Evolutionary conservation across 2,113 vertebrate species (phyloP), one percentile per base, ranked within the genome.

Genomic region (Bos javanicus): DNA sequence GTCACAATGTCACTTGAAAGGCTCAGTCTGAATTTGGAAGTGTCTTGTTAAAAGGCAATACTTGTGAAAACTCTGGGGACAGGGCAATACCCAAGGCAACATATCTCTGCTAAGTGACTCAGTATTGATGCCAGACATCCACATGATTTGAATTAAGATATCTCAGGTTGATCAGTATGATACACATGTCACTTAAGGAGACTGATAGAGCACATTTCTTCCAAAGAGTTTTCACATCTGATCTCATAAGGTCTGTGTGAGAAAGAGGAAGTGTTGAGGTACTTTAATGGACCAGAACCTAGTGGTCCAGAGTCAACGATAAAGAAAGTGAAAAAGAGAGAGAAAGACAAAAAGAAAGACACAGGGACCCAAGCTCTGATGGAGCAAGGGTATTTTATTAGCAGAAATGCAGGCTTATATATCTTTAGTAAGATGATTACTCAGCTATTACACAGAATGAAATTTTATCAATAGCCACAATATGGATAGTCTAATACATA

Each of bases 1-100:
- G 17, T 82, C 89, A 76, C 57, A 96, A 87, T 87, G 96, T 91
- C 62, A 84, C 54, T 95, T 54, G 86, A 95, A 92, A 96, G 48
- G 64, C 39, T 96, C 67, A 52, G 74, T 15, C 50, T 81, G n/a
- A 3, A n/a, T 67, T 83, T 54, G 48, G 17, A 95, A 96, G 62
- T 54, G 19, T 90, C 50, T 62, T 59, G 57, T 95, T 76, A 90
- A 92, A 97, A 84, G n/a, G 3, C 39, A 91, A 28, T 30, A 9
- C 86, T 83, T 96, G 80, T 28, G 43, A 54, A 94, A 50, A 54
- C 4, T 62, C 83, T 50, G 48, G 39, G 15, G 21, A 71, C 16
- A 87, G 21, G 50, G 60, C 21, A 81, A 82, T 6, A 64, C 15
- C 76, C 25, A 86, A 92, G 62, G 56, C 12, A 76, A 30, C 14